A percentile compares a stretch with the other conserved stretches of the same genome.
Conservation (phyloP, 1,140 invertebrate genomes). For the Cyphomyrmex costatus region DNA sequence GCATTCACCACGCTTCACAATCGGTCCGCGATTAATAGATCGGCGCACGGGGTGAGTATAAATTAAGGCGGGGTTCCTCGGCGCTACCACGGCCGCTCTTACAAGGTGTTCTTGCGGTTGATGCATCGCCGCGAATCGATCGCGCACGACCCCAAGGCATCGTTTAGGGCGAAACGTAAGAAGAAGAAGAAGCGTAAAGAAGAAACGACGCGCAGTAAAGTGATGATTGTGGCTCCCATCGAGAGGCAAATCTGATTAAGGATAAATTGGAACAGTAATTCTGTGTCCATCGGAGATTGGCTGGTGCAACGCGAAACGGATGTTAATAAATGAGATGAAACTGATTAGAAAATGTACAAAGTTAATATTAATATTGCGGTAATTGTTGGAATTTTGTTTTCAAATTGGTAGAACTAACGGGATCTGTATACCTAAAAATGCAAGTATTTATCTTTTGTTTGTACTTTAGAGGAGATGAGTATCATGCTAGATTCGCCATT, state of each 20-base stretch:
- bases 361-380: no score
- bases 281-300: not conserved
- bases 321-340: constrained; percentile 16
- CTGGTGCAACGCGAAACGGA: not conserved
- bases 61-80: constrained; percentile 53
- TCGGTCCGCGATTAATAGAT: constrained; percentile 53
- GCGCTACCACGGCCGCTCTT: constrained; percentile 39
- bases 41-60: constrained; percentile 30
- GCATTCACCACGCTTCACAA: constrained; percentile 48
- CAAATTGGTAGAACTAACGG: no score
- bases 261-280: constrained; percentile 29
- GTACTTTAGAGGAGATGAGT: no score
- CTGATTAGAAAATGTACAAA: not conserved
- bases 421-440: no score
- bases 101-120: constrained; percentile 48
- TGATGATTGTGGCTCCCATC: not conserved
- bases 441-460: no score
- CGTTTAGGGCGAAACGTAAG: not conserved
- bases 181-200: not conserved
- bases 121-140: constrained; percentile 40
- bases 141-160: constrained; percentile 6
- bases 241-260: constrained; percentile 40
- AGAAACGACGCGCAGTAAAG: constrained; percentile 20
- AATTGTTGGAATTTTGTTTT: no score
- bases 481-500: no score